These are phyloP conservation scores for Xyrichtys novacula DNA, from an alignment of 2,797 vertebrate genomes.

Conservation along the genomic window DNA sequence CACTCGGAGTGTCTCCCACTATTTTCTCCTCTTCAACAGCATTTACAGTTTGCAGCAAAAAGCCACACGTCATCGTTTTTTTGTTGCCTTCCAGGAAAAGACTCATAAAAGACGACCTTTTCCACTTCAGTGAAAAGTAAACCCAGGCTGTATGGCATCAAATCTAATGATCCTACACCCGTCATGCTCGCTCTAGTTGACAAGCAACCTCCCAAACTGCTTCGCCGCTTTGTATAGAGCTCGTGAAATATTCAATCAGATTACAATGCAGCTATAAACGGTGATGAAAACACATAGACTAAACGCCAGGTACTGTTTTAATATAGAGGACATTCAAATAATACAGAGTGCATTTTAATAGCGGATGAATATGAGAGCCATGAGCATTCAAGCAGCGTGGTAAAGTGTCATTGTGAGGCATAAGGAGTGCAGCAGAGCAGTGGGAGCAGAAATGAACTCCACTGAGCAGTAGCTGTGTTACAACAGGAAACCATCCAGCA, in stretches of 20 bases:
- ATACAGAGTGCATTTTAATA: slow-evolving; percentile 59
- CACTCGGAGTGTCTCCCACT: slow-evolving; percentile 1
- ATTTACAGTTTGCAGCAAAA: slow-evolving; percentile 41
- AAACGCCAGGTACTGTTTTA: slow-evolving; percentile 61
- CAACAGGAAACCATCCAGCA: slow-evolving; percentile 29
- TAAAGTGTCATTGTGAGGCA: slow-evolving; percentile 43
- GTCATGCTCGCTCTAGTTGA: slow-evolving; percentile 60
- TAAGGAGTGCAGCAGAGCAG: slow-evolving; percentile 45
- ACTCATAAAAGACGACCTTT: slow-evolving; percentile 76
- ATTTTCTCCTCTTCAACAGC: slow-evolving; percentile 14
- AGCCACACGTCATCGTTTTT: slow-evolving; percentile 59
- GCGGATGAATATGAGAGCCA: slow-evolving; percentile 42
- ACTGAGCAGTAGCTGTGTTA: slow-evolving; percentile 41
- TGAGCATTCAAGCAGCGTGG: slow-evolving; percentile 30
- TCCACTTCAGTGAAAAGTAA: slow-evolving; percentile 72
- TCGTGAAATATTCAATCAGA: slow-evolving; percentile 44
- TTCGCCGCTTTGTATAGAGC: slow-evolving; percentile 18
- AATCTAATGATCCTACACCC: slow-evolving; percentile 63
- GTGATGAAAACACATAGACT: slow-evolving; percentile 45
- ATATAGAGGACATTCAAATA: slow-evolving; percentile 60
- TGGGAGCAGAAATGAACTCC: slow-evolving; percentile 50
- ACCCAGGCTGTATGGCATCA: slow-evolving; percentile 48
- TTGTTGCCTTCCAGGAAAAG: slow-evolving; percentile 63
- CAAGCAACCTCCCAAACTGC: slow-evolving; percentile 41
- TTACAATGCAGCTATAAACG: slow-evolving; percentile 53